phyloP scores from a whole-genome alignment of 1,140 invertebrate species.

The Lethrus apterus region DNA sequence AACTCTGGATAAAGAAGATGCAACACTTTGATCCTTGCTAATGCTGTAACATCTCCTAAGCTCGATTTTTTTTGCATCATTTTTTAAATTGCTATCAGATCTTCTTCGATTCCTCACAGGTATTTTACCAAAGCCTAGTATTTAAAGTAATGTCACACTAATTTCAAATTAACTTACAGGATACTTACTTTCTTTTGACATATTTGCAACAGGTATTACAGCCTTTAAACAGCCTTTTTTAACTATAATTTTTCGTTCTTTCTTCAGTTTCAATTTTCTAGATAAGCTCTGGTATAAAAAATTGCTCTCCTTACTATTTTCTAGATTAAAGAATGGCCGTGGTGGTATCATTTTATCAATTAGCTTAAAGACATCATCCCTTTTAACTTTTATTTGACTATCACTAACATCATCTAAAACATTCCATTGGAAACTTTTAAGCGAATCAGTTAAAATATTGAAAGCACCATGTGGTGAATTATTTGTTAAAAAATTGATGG shows the following conservation, averaged over 20 bases:
- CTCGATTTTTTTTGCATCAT: background rate
- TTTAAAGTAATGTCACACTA: conserved; percentile 8
- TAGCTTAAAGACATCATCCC: conserved; percentile 14
- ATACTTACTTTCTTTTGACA: conserved; percentile 16
- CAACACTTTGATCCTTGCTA: conserved; percentile 6
- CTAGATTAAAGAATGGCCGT: too few relatives aligned
- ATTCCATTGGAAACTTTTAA: too few relatives aligned
- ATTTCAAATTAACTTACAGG: too few relatives aligned
- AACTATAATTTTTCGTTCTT: conserved; percentile 10
- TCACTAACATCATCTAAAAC: conserved; percentile 10
- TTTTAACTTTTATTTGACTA: too few relatives aligned
- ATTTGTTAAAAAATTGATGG: too few relatives aligned
- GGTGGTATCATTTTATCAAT: conserved; percentile 17
- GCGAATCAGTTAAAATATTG: too few relatives aligned
- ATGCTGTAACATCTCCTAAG: conserved; percentile 12
- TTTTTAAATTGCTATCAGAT: conserved; percentile 13
- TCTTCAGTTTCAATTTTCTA: conserved; percentile 19
- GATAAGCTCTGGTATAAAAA: background rate
- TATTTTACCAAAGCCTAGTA: background rate
- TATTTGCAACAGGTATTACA: conserved; percentile 19
- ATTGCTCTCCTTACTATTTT: conserved; percentile 12
- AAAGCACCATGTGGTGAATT: too few relatives aligned
- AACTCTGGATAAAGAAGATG: background rate
- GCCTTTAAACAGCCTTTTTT: conserved; percentile 20
- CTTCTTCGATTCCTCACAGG: conserved; percentile 5